A percentile compares a stretch with the other conserved stretches of the same genome.
Conservation (phyloP, 1,140 invertebrate genomes). For the Zaprionus gabonicus region DNA sequence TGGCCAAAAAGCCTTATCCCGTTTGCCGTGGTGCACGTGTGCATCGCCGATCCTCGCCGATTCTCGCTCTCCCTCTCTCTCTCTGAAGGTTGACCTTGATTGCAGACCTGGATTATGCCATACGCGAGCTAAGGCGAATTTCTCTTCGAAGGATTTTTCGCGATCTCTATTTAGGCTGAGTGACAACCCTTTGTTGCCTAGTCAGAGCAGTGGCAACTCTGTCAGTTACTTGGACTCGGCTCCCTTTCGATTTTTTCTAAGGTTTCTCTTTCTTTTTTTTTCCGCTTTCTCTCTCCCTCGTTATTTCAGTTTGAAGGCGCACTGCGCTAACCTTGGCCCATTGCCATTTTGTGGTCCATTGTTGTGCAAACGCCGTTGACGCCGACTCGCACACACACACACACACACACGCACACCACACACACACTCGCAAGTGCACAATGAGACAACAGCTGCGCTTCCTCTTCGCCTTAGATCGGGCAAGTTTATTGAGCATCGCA, state of each 20-base stretch:
- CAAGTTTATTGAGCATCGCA: slow-evolving; percentile 16
- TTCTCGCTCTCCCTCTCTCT: neutral
- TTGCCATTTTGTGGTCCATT: slow-evolving; percentile 31
- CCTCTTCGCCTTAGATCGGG: neutral
- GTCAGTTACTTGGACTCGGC: neutral
- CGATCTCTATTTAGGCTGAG: neutral
- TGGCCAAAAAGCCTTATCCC: neutral
- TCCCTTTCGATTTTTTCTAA: neutral
- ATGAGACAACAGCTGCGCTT: slow-evolving; percentile 14
- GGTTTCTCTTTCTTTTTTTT: neutral
- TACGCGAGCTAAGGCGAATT: neutral
- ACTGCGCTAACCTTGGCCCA: slow-evolving; percentile 40
- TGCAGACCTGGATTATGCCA: neutral
- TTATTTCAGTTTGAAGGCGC: neutral
- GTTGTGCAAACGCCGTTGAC: slow-evolving; percentile 43
- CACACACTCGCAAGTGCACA: slow-evolving; percentile 19
- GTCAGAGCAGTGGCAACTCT: neutral
- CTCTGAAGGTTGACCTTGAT: neutral
- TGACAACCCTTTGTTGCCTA: neutral
- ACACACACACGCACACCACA: neutral
- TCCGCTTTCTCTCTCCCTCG: neutral
- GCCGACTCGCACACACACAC: slow-evolving; percentile 13
- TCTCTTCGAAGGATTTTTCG: neutral
- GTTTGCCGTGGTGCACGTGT: neutral
- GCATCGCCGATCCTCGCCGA: neutral